These are phyloP conservation scores for Archaeoteleia sp. DNA, from an alignment of 2,888 invertebrate species.

Conservation along the genomic window DNA sequence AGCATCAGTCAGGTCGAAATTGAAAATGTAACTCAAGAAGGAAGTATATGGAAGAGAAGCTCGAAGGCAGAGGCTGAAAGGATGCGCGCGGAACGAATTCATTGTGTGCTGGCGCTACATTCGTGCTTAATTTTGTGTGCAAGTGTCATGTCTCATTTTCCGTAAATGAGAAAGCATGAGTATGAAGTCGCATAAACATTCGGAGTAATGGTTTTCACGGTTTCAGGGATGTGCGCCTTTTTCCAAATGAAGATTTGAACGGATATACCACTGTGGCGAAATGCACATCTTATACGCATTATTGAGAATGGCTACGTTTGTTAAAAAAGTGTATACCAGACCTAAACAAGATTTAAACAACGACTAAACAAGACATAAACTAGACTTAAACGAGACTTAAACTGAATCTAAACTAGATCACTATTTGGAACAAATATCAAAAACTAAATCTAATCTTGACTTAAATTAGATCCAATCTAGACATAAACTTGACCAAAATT, in stretches of 20 bases:
- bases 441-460: too few species aligned
- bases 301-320: too few species aligned
- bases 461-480: too few species aligned
- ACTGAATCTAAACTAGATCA: too few species aligned
- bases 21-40: conserved; percentile 4
- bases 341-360: too few species aligned
- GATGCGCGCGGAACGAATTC: conserved; percentile 3
- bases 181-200: conserved; percentile 36
- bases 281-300: conserved; percentile 31
- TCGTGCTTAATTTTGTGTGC: conserved; percentile 33
- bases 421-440: too few species aligned
- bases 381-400: too few species aligned
- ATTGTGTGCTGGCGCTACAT: conserved; percentile 4
- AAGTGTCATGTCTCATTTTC: conserved; percentile 35
- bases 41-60: conserved; percentile 1
- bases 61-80: not conserved
- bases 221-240: conserved; percentile 15
- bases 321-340: too few species aligned
- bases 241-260: conserved; percentile 27
- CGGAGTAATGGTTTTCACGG: conserved; percentile 19
- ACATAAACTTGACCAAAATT: too few species aligned
- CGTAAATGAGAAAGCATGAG: conserved; percentile 36
- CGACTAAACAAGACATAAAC: too few species aligned
- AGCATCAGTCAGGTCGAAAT: not conserved
- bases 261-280: conserved; percentile 13